Percentiles rank a stretch among this genome's conserved stretches.
These are phyloP conservation scores for Drosophila phalerata DNA, from an alignment of 2,888 invertebrate species.

Conservation along the genomic window DNA sequence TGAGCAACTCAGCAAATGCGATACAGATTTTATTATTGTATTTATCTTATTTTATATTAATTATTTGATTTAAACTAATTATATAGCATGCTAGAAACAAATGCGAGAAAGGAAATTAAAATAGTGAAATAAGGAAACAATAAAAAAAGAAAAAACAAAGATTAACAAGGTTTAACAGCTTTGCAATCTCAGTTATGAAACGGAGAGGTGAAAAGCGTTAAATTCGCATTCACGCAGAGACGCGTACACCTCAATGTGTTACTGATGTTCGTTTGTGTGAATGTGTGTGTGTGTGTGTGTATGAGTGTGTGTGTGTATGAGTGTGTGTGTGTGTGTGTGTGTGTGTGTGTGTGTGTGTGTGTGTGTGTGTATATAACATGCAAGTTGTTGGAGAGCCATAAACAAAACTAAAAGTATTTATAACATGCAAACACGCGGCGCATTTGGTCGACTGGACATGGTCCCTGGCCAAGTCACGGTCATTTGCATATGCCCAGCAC, in stretches of 20 bases:
- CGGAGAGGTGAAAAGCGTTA: conserved; percentile 46
- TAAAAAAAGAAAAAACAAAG: conserved; percentile 4
- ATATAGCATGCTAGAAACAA: conserved; percentile 39
- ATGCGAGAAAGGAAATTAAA: conserved; percentile 34
- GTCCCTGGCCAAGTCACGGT: conserved; percentile 55
- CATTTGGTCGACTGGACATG: conserved; percentile 36
- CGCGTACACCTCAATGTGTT: conserved; percentile 29
- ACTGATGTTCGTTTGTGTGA: conserved; percentile 9
- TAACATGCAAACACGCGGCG: conserved; percentile 74
- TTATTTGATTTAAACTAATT: conserved; percentile 5
- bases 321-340: conserved; percentile 3
- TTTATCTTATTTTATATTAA: too few relatives aligned
- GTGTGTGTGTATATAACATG: conserved; percentile 30
- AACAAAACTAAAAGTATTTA: conserved; percentile 76
- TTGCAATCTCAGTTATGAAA: conserved; percentile 48
- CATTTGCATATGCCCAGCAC: conserved; percentile 51
- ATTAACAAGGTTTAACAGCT: conserved; percentile 19
- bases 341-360: too few relatives aligned
- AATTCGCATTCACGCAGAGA: conserved; percentile 57
- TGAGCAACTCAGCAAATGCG: conserved; percentile 18
- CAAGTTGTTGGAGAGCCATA: conserved; percentile 52
- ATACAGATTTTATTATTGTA: not conserved
- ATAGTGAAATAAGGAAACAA: not conserved
- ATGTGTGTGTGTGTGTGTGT: conserved; percentile 4
- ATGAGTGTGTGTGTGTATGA: conserved; percentile 4